phyloP scores from a whole-genome alignment of 30 jellyfish, hydroid and myxozoan genomes.

The Cassiopea andromeda region DNA sequence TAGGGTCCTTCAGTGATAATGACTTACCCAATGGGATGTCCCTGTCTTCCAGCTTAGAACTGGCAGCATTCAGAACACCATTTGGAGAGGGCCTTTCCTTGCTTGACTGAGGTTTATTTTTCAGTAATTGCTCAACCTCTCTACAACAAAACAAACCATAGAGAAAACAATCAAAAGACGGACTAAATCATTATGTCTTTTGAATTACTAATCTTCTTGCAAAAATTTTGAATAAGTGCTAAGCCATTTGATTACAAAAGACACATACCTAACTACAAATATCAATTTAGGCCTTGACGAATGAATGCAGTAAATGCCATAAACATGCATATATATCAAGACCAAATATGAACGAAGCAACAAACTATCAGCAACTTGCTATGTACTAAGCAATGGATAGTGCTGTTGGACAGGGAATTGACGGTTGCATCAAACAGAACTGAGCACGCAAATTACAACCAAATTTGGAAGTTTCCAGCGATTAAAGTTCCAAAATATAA shows the following conservation, averaged over 20 bases:
- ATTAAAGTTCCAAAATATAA: background rate
- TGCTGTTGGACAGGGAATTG: background rate
- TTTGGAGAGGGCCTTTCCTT: constrained; percentile 25
- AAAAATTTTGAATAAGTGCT: constrained; percentile 13
- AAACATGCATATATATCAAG: background rate
- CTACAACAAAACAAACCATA: constrained; percentile 7
- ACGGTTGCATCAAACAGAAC: background rate
- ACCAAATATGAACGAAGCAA: background rate
- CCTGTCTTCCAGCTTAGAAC: background rate
- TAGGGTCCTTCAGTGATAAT: background rate
- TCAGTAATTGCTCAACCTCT: constrained; percentile 55
- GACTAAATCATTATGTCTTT: background rate
- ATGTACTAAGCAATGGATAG: background rate
- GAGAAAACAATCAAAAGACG: constrained; percentile 9
- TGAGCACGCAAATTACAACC: background rate
- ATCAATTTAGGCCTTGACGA: background rate
- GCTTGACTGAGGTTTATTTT: constrained; percentile 36
- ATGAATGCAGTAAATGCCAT: background rate
- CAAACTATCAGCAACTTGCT: background rate
- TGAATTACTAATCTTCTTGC: constrained; percentile 5
- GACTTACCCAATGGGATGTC: background rate
- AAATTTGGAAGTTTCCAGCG: background rate
- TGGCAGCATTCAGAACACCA: constrained; percentile 15
- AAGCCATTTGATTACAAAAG: background rate
- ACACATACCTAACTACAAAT: background rate